Conservation (phyloP, 2,888 invertebrate genomes). For the Micropterix aruncella region DNA sequence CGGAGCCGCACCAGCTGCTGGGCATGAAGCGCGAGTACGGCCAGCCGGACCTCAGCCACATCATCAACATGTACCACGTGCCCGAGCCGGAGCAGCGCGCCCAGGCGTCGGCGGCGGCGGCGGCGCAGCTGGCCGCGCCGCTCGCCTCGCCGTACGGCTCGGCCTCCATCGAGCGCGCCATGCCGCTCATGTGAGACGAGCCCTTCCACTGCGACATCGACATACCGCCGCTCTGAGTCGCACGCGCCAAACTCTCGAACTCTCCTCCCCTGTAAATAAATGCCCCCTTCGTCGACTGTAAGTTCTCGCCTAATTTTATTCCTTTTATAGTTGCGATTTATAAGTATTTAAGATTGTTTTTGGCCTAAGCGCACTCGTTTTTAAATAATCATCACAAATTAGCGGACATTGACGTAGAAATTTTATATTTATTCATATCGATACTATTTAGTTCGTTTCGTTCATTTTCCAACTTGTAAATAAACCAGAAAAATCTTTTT, state of each 20-base stretch:
- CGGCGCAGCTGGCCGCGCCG: background rate
- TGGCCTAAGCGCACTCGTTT: slow-evolving; percentile 8
- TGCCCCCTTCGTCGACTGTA: background rate
- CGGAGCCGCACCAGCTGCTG: slow-evolving; percentile 30
- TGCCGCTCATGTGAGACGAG: slow-evolving; percentile 50
- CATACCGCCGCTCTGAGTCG: slow-evolving; percentile 51
- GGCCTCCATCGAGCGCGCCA: slow-evolving; percentile 46
- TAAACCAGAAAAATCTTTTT: too few species aligned
- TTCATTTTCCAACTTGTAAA: too few species aligned
- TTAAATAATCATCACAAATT: background rate
- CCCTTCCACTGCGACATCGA: slow-evolving; percentile 49
- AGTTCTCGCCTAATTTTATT: background rate
- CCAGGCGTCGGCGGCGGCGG: slow-evolving; percentile 1
- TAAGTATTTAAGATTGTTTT: slow-evolving; percentile 5
- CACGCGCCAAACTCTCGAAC: slow-evolving; percentile 34
- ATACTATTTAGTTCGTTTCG: too few species aligned
- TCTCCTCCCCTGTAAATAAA: slow-evolving; percentile 1
- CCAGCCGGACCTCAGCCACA: slow-evolving; percentile 46
- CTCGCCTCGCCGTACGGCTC: slow-evolving; percentile 16
- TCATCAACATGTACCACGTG: slow-evolving; percentile 54
- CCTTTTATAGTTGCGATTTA: background rate
- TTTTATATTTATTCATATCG: background rate
- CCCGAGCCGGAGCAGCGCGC: slow-evolving; percentile 43
- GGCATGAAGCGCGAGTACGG: slow-evolving; percentile 61
- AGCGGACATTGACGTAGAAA: background rate